Evolutionary conservation across 1,140 invertebrate genomes (phyloP), one percentile per base, ranked within the genome.

Genomic region (Formica selysi): DNA sequence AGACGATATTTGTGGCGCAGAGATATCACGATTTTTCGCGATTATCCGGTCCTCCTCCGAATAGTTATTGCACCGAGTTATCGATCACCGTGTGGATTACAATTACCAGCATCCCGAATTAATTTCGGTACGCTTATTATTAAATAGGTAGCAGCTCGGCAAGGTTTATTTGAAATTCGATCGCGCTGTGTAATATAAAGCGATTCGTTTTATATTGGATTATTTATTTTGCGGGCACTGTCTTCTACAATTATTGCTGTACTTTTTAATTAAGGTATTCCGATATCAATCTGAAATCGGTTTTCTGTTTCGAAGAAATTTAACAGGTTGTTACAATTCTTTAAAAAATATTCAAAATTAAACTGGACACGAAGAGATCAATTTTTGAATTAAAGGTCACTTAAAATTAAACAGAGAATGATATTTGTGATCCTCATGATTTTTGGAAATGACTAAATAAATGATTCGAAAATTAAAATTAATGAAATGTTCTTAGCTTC

Each of bases 81-180:
- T 67, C 44, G 76, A 67, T 79, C 61, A 36, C 29, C 41, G 13
- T 19, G 11, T 68, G 32, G n/a, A 54, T 68, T 79, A 68, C 62
- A 54, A 38, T 51, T 19, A 51, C 32, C 62, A 80, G 51, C 6
- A 36, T 54, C 44, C 32, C 64, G 32, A 80, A 70, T 80, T 80
- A 68, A 80, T 68, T 80, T 80, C 44, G 64, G 44, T 54, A 38
- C 64, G 44, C 32, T 80, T 68, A 54, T 68, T 80, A 68, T 68
- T 68, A 68, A 80, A 80, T 13, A 22, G n/a, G 29, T 54, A 67
- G 65, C 62, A n/a, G 5, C 38, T 7, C 62, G n/a, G 10, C 26
- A 38, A 26, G 48, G 41, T 78, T 78, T 80, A 80, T 79, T 79
- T 36, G 44, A 68, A 36, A 44, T 32, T 26, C 32, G 11, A 51